A percentile compares a stretch with the other conserved stretches of the same genome.
Conservation (phyloP, 2,113 vertebrate genomes). For the Burhinus oedicnemus region DNA sequence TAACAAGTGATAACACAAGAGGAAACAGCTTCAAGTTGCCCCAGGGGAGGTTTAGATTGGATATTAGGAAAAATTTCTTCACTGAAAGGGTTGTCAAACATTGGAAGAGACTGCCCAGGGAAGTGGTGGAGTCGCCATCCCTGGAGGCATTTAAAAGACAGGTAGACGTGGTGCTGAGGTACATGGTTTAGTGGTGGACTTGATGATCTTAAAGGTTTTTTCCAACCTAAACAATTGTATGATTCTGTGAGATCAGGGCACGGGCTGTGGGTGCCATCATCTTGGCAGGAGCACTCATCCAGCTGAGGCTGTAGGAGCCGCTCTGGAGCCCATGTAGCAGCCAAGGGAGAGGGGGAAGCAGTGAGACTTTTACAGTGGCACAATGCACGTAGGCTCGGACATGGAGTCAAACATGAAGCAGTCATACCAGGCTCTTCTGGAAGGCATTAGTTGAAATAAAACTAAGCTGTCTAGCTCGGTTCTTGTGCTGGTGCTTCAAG, state of each 20-base stretch:
- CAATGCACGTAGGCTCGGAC: accelerated
- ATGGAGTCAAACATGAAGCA: accelerated
- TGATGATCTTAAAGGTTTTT: neutral
- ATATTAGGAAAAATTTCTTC: neutral
- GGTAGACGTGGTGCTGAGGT: neutral
- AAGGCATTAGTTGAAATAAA: neutral
- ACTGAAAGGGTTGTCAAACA: neutral
- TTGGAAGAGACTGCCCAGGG: neutral
- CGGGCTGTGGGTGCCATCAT: neutral
- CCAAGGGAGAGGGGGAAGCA: neutral
- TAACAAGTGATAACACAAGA: too few relatives aligned
- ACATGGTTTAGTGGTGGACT: neutral
- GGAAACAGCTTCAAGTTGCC: neutral
- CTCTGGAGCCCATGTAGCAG: accelerated
- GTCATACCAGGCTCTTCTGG: neutral
- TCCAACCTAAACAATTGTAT: neutral
- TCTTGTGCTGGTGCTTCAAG: neutral
- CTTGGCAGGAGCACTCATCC: neutral
- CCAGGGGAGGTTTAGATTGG: neutral
- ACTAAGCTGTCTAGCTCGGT: neutral
- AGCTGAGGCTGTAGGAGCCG: neutral
- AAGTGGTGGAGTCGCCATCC: neutral
- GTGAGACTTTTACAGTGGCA: neutral
- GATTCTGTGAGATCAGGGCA: neutral
- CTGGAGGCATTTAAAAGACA: neutral